These are phyloP conservation scores for Drosophila dives DNA, from an alignment of 2,888 invertebrate genomes.

Conservation along the genomic window DNA sequence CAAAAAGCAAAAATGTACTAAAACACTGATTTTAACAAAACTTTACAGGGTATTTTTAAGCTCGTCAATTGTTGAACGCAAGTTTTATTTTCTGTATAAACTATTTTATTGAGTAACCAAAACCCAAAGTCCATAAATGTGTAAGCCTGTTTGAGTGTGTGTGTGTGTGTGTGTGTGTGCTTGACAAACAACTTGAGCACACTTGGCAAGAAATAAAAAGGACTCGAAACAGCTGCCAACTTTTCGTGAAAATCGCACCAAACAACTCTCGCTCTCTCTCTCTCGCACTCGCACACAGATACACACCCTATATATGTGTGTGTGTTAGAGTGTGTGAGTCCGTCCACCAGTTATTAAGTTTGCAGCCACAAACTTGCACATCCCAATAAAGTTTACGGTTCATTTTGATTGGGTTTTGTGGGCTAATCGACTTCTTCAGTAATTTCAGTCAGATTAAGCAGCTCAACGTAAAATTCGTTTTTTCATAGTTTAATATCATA, in stretches of 20 bases:
- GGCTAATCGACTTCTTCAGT: slow-evolving; percentile 1
- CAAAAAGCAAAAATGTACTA: not conserved
- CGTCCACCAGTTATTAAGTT: slow-evolving; percentile 67
- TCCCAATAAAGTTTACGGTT: slow-evolving; percentile 59
- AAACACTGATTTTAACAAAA: not conserved
- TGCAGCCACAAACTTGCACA: slow-evolving; percentile 64
- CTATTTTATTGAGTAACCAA: slow-evolving; percentile 39
- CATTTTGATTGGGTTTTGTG: slow-evolving; percentile 60
- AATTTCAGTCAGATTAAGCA: not conserved
- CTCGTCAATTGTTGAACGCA: not conserved
- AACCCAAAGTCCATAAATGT: slow-evolving; percentile 20
- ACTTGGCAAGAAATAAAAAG: slow-evolving; percentile 45
- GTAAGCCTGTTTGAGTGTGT: slow-evolving; percentile 5
- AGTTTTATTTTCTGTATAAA: slow-evolving; percentile 16
- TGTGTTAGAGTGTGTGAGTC: slow-evolving; percentile 3
- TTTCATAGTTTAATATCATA: not conserved
- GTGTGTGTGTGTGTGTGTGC: slow-evolving; percentile 30
- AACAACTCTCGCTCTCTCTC: slow-evolving; percentile 48
- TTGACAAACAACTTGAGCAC: slow-evolving; percentile 59
- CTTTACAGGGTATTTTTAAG: not conserved
- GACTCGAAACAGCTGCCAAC: slow-evolving; percentile 46
- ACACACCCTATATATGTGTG: not conserved
- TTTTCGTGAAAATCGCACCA: slow-evolving; percentile 44
- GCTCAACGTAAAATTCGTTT: not conserved
- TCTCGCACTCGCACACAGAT: not conserved